phyloP scores from a whole-genome alignment of 2,113 vertebrate genomes.

The Terrapene triunguis region DNA sequence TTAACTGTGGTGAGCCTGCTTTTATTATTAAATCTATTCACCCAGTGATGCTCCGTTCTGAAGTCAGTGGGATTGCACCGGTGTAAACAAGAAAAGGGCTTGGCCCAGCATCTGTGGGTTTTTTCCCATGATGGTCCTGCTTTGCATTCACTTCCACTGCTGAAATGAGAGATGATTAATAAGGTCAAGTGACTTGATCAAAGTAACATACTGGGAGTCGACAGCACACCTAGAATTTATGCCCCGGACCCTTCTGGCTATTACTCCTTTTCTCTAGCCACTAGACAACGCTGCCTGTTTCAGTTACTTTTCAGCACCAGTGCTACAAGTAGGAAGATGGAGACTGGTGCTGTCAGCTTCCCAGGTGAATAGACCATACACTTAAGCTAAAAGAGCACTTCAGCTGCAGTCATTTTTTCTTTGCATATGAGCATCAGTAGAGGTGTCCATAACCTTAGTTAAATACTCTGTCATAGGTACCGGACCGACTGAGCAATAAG shows the following conservation, averaged over 20 bases:
- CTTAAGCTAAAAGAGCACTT: neutral
- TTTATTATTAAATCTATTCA: fast-evolving
- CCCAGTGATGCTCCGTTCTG: fast-evolving
- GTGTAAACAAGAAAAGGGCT: neutral
- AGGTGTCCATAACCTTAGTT: neutral
- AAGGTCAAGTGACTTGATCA: fast-evolving
- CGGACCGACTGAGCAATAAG: neutral
- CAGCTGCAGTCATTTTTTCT: neutral
- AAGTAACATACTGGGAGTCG: neutral
- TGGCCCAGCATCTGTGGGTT: neutral
- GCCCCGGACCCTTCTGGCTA: neutral
- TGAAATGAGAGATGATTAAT: neutral
- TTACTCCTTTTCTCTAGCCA: neutral
- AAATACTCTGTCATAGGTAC: neutral
- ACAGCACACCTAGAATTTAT: neutral
- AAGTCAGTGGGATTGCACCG: fast-evolving
- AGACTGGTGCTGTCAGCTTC: neutral
- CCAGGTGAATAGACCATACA: neutral
- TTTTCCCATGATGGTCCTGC: neutral
- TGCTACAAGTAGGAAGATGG: neutral
- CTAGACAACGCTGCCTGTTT: neutral
- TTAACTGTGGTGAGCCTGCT: slow-evolving; percentile 85
- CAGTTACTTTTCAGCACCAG: neutral
- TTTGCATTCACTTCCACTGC: neutral
- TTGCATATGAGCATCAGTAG: neutral